Conservation (phyloP, 2,113 vertebrate species). For the Xerus inauris region DNA sequence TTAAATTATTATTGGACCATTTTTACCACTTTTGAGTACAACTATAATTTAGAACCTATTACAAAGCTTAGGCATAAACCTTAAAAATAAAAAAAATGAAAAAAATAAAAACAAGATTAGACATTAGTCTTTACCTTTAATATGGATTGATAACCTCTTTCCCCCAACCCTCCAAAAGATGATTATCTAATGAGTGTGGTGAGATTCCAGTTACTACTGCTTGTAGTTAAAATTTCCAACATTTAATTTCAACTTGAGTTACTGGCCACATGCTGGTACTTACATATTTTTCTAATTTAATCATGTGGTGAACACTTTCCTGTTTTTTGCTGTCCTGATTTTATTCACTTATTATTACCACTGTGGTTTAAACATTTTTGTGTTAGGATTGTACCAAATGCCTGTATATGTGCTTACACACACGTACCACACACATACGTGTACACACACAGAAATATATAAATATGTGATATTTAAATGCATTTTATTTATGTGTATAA, state of each 20-base stretch:
- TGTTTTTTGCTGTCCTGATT: not conserved
- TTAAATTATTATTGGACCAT: not conserved
- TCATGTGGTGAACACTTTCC: not conserved
- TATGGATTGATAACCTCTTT: not conserved
- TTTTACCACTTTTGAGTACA: conserved; percentile 26
- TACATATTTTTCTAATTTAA: conserved; percentile 16
- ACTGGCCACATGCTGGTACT: not conserved
- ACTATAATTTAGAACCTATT: not conserved
- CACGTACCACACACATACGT: no score
- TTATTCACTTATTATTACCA: not conserved
- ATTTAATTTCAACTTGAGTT: not conserved
- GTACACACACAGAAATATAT: no score
- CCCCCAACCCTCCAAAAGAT: not conserved
- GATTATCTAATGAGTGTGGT: not conserved
- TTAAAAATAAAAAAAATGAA: not conserved
- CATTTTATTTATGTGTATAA: no score
- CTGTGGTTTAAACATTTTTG: not conserved
- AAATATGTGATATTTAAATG: no score
- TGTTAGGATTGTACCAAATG: not conserved
- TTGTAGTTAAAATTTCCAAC: not conserved
- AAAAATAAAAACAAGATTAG: not conserved
- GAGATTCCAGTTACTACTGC: not conserved
- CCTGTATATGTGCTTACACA: not conserved
- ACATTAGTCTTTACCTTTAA: conserved; percentile 12
- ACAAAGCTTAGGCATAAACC: not conserved